These are phyloP conservation scores for Diadromus collaris DNA, from an alignment of 2,888 invertebrate species.

Conservation along the genomic window DNA sequence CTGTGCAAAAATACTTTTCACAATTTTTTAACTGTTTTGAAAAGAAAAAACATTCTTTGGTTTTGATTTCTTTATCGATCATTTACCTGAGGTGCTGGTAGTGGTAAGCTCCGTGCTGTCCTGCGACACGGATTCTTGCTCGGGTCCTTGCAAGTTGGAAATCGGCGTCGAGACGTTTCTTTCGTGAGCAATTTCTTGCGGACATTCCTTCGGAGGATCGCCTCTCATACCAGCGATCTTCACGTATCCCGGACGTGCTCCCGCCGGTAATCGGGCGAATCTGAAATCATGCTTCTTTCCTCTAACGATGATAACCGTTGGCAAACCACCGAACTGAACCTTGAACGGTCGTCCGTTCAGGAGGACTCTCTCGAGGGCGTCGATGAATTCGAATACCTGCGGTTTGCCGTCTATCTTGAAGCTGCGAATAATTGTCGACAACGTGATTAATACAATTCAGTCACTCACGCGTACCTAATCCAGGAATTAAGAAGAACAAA, in stretches of 20 bases:
- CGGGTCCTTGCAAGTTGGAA: slow-evolving; percentile 46
- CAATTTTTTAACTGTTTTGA: too few species aligned
- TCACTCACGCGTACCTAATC: background rate
- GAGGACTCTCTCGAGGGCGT: slow-evolving; percentile 88
- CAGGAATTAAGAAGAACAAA: slow-evolving; percentile 1
- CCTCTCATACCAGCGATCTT: slow-evolving; percentile 89
- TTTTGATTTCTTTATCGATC: background rate
- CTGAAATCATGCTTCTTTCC: slow-evolving; percentile 90
- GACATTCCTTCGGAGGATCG: slow-evolving; percentile 73
- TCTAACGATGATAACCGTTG: slow-evolving; percentile 88
- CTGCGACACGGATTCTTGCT: slow-evolving; percentile 75
- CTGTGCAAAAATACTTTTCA: too few species aligned
- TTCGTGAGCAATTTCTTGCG: slow-evolving; percentile 54
- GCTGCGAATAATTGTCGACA: slow-evolving; percentile 66
- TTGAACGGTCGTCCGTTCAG: slow-evolving; percentile 90
- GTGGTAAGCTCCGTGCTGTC: slow-evolving; percentile 72
- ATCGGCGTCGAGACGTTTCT: slow-evolving; percentile 56
- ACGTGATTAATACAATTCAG: slow-evolving; percentile 6
- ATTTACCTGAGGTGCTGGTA: slow-evolving; percentile 70
- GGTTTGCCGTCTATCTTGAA: slow-evolving; percentile 87
- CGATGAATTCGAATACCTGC: slow-evolving; percentile 90
- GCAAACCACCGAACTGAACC: slow-evolving; percentile 92
- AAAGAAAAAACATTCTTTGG: too few species aligned
- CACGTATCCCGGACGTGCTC: slow-evolving; percentile 87
- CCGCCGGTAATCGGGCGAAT: slow-evolving; percentile 89